Evolutionary conservation across 2,797 vertebrate genomes (phyloP).

Genomic region (Iguana delicatissima): DNA sequence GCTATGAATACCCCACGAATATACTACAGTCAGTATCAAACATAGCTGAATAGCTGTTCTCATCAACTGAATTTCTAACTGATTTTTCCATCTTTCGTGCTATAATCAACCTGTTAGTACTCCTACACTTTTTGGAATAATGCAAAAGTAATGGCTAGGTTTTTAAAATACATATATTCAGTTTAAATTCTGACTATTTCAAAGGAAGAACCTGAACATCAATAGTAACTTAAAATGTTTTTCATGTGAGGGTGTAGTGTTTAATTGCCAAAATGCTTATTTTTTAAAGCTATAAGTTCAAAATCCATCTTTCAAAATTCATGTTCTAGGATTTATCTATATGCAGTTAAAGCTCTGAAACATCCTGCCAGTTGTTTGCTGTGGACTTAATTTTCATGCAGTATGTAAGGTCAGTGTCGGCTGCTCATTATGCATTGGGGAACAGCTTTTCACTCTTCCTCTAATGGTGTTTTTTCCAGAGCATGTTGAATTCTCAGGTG

Average conservation of each 20-base stretch:
- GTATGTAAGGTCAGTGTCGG: background rate
- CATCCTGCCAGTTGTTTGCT: background rate
- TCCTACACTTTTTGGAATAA: background rate
- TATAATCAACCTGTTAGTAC: background rate
- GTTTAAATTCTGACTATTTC: background rate
- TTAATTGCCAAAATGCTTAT: background rate
- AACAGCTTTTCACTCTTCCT: conserved; percentile 36
- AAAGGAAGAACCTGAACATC: background rate
- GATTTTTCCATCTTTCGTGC: background rate
- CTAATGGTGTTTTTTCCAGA: background rate
- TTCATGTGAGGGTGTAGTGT: background rate
- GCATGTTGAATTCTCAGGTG: background rate
- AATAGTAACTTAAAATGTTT: background rate
- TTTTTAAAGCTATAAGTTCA: background rate
- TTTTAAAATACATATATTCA: background rate
- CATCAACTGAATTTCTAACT: background rate
- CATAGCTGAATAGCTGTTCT: background rate
- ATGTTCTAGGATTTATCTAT: background rate
- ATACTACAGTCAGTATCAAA: background rate
- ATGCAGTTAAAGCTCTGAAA: conserved; percentile 1
- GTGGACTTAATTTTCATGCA: conserved; percentile 9
- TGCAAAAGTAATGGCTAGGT: background rate
- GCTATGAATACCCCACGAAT: background rate
- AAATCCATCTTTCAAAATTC: background rate
- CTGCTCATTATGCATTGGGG: background rate